A percentile compares a stretch with the other conserved stretches of the same genome.
These are phyloP conservation scores for Cottoperca gobio DNA, from an alignment of 2,797 vertebrate genomes.

Conservation along the genomic window DNA sequence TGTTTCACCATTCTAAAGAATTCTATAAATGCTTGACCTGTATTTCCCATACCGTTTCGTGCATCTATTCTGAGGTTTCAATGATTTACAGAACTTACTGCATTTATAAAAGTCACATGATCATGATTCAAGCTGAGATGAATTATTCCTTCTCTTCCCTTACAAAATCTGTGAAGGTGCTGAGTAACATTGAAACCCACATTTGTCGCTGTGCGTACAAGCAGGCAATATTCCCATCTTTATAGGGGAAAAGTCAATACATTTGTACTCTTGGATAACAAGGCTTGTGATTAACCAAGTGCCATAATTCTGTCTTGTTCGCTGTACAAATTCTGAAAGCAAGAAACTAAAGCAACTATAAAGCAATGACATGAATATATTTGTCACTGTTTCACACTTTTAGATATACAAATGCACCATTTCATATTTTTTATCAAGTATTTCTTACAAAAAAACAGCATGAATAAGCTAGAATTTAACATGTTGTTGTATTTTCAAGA, in stretches of 20 bases:
- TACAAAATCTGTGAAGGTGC: conserved; percentile 5
- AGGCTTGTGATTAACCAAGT: conserved; percentile 17
- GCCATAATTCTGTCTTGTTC: conserved; percentile 21
- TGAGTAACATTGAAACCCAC: conserved; percentile 37
- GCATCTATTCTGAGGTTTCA: conserved; percentile 8
- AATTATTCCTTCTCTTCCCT: conserved; percentile 23
- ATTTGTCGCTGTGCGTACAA: conserved; percentile 29
- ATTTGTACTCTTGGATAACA: background rate
- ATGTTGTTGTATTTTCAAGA: conserved; percentile 31
- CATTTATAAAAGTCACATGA: conserved; percentile 18
- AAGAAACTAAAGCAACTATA: background rate
- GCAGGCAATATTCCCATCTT: conserved; percentile 18
- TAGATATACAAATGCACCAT: background rate
- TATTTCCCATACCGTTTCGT: conserved; percentile 9
- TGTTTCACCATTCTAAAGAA: background rate
- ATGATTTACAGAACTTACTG: conserved; percentile 22
- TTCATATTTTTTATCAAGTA: conserved; percentile 24
- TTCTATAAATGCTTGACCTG: conserved; percentile 12
- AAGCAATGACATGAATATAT: conserved; percentile 9
- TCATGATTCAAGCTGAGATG: conserved; percentile 21
- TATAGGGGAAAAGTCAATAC: conserved; percentile 11
- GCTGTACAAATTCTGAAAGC: background rate
- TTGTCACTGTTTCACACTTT: conserved; percentile 9
- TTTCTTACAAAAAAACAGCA: conserved; percentile 11
- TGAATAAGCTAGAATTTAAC: background rate